Base-by-base conservation (phyloP, 1,140 invertebrate species). In the Archegozetes longisetosus region DNA sequence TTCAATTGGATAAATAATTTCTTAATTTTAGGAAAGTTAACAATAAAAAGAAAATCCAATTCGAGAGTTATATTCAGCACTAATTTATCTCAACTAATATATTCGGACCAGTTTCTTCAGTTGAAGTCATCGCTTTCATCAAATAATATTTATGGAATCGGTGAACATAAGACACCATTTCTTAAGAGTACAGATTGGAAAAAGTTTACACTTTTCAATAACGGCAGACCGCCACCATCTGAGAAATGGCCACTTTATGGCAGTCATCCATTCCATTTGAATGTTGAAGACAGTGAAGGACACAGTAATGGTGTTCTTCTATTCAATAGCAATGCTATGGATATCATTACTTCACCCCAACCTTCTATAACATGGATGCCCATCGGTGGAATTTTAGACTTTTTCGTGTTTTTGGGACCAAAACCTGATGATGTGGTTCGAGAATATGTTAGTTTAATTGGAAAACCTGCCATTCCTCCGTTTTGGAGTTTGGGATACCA, bases 261-360 rank as follows among this genome's bases (percentile, higher is more conserved):
- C 2, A 23, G 61, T 0, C 62, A 66, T 60, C 66, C 66, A n/a
- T 66, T 67, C 28, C 66, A 66, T 27, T 27, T 67, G 17, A 47
- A 23, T 6, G 22, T 58, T 20, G 65, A 64, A 32, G 46, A 27
- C 9, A 40, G 17, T 17, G 52, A 60, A 20, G 40, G 52, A 1
- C 17, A 86, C 54, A 63, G 67, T 23, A 65, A 69, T n/a, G 86
- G 85, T 46, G 80, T 86, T 2, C 75, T 86, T 47, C 75, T 89
- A 23, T 71, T 84, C 23, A 89, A 88, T 63, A 85, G 83, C 61
- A 86, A 89, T 72, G 84, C 84, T 54, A 86, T 88, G 82, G 85
- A 89, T 69, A 74, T 88, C 26, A 79, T 85, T 32, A 69, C 88
- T 0, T 82, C 86, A 68, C 84, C 85, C 17, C 77, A 79, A 1